A percentile compares a stretch with the other conserved stretches of the same genome.
Evolutionary conservation across 2,888 invertebrate genomes (phyloP).

Genomic region (Hoplodrina blanda): DNA sequence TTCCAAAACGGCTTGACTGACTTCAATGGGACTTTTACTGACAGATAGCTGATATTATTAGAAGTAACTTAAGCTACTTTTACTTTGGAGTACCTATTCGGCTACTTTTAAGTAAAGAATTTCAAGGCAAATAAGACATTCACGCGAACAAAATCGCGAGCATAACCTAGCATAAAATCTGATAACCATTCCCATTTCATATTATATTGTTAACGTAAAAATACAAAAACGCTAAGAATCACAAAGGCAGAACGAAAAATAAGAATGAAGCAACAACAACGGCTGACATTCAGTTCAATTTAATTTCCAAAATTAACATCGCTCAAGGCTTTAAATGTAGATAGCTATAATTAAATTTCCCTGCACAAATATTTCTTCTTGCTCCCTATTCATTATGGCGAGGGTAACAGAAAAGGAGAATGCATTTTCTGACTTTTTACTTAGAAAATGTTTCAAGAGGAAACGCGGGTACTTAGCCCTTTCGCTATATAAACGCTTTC

Average conservation of each 20-base stretch:
- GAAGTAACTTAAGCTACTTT: too few relatives aligned
- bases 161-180: too few relatives aligned
- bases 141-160: too few relatives aligned
- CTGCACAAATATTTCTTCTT: conserved; percentile 45
- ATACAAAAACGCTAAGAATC: background rate
- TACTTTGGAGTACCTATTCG: too few relatives aligned
- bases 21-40: too few relatives aligned
- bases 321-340: conserved; percentile 37
- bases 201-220: conserved; percentile 1
- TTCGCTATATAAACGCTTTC: too few relatives aligned
- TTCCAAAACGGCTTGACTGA: too few relatives aligned
- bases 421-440: conserved; percentile 53
- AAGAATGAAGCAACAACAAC: conserved; percentile 10
- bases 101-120: too few relatives aligned
- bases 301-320: conserved; percentile 44
- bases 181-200: background rate
- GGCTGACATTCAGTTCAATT: conserved; percentile 30
- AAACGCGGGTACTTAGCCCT: too few relatives aligned
- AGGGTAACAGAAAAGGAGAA: conserved; percentile 38
- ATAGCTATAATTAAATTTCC: conserved; percentile 53
- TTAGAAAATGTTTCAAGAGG: conserved; percentile 27
- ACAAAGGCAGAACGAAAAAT: conserved; percentile 8
- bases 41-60: too few relatives aligned
- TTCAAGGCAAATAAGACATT: too few relatives aligned
- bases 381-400: conserved; percentile 32